Conservation (phyloP, 2,797 vertebrate species). For the Hypotaenidia okinawae region DNA sequence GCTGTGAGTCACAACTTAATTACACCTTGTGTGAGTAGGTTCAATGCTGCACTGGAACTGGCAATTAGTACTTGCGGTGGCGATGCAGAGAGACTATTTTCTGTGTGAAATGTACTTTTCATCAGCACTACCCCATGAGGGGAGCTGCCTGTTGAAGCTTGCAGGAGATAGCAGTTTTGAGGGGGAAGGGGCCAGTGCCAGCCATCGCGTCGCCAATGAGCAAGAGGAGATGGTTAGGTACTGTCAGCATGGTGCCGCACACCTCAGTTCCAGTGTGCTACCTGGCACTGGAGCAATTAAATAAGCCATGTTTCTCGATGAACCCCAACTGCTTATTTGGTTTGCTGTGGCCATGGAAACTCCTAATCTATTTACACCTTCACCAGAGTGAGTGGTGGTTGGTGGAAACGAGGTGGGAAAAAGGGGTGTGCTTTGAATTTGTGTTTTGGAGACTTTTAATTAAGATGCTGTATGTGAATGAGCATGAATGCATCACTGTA, state of each 20-base stretch:
- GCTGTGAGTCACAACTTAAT: conserved; percentile 60
- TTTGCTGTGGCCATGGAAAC: conserved; percentile 38
- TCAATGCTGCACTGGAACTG: background rate
- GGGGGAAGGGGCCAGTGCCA: background rate
- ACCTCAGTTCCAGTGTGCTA: background rate
- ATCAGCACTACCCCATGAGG: background rate
- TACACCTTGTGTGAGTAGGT: conserved; percentile 32
- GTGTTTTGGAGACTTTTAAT: background rate
- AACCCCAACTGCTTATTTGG: background rate
- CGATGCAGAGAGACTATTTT: background rate
- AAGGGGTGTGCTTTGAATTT: background rate
- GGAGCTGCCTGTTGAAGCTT: background rate
- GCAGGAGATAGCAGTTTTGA: background rate
- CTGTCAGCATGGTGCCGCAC: background rate
- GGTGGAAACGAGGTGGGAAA: background rate
- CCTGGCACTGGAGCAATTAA: background rate
- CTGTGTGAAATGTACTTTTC: conserved; percentile 27
- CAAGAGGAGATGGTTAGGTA: background rate
- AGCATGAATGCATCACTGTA: background rate
- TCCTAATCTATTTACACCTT: conserved; percentile 32
- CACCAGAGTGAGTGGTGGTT: background rate
- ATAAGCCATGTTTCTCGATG: background rate
- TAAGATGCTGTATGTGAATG: background rate
- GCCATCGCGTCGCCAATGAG: rapidly evolving
- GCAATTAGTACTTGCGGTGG: conserved; percentile 31